A percentile compares a stretch with the other conserved stretches of the same genome.
Conservation (phyloP, 2,113 vertebrate species). For the Elaphurus davidianus region DNA sequence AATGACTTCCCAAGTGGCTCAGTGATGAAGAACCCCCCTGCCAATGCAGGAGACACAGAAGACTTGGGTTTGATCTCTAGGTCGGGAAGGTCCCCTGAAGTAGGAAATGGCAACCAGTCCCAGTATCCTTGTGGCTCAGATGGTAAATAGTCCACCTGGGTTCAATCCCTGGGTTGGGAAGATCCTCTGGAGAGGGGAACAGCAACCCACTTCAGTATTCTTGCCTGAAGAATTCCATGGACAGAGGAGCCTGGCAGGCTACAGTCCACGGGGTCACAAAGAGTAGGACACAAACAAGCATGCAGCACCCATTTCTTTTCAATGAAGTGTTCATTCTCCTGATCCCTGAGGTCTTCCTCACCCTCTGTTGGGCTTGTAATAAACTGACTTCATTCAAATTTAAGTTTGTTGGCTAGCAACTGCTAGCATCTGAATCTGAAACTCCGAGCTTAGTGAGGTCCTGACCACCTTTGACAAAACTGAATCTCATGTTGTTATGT, state of each 20-base stretch:
- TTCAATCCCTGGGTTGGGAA: not conserved
- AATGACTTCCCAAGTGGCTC: not conserved
- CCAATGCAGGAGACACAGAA: not conserved
- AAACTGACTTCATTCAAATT: not conserved
- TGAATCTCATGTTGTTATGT: not conserved
- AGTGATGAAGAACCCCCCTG: not conserved
- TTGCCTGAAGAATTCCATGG: not conserved
- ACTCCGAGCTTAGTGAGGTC: not conserved
- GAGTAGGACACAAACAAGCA: not conserved
- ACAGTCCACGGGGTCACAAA: not conserved
- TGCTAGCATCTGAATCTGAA: constrained; percentile 21
- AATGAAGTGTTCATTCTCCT: not conserved
- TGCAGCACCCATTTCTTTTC: not conserved
- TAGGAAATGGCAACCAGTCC: not conserved
- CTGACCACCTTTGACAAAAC: constrained; percentile 20
- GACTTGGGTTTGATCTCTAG: not conserved
- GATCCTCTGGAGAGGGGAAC: not conserved
- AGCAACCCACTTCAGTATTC: not conserved
- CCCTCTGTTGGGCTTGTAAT: not conserved
- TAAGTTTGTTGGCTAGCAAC: not conserved
- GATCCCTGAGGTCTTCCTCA: not conserved
- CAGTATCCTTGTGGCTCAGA: not conserved
- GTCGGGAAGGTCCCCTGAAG: not conserved
- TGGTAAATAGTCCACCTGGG: not conserved
- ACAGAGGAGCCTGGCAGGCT: not conserved